These are phyloP conservation scores for Hirtodrosophila cameraria DNA, from an alignment of 2,888 invertebrate species.

Conservation along the genomic window DNA sequence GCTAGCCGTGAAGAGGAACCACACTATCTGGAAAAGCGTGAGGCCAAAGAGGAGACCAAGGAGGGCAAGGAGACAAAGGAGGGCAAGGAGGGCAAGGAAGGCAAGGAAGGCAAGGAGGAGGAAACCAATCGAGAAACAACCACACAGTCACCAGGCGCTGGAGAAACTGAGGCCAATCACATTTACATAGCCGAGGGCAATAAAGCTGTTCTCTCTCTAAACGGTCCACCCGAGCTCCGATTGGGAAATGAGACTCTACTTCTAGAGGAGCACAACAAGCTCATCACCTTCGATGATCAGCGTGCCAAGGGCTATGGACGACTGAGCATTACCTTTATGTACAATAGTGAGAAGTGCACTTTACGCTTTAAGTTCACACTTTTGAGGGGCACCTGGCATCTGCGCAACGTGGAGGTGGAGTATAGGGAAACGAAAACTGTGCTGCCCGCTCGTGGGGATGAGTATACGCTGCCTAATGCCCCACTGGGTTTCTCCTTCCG, in stretches of 20 bases:
- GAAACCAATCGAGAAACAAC: constrained; percentile 70
- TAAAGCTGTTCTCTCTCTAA: constrained; percentile 86
- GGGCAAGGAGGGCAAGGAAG: too few relatives aligned
- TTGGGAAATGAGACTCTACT: constrained; percentile 66
- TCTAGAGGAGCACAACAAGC: constrained; percentile 74
- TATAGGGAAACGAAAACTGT: constrained; percentile 81
- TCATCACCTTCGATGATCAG: constrained; percentile 81
- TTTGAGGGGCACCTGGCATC: constrained; percentile 85
- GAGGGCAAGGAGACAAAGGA: too few relatives aligned
- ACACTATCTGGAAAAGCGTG: constrained; percentile 81
- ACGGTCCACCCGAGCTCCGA: constrained; percentile 85
- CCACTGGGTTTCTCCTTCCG: constrained; percentile 86
- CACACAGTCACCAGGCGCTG: constrained; percentile 61
- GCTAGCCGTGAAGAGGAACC: constrained; percentile 84
- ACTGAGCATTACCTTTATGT: constrained; percentile 78
- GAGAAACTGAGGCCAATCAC: constrained; percentile 84
- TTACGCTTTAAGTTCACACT: constrained; percentile 86
- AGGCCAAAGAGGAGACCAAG: constrained; percentile 70
- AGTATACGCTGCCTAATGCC: constrained; percentile 84
- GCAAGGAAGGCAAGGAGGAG: constrained; percentile 68
- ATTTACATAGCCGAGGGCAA: constrained; percentile 86
- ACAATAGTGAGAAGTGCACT: constrained; percentile 84
- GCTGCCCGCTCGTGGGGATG: constrained; percentile 71
- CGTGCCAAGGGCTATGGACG: constrained; percentile 74
- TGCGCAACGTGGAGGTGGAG: constrained; percentile 86